phyloP scores from a whole-genome alignment of 1,140 invertebrate species.

The Tetragonula clypearis region DNA sequence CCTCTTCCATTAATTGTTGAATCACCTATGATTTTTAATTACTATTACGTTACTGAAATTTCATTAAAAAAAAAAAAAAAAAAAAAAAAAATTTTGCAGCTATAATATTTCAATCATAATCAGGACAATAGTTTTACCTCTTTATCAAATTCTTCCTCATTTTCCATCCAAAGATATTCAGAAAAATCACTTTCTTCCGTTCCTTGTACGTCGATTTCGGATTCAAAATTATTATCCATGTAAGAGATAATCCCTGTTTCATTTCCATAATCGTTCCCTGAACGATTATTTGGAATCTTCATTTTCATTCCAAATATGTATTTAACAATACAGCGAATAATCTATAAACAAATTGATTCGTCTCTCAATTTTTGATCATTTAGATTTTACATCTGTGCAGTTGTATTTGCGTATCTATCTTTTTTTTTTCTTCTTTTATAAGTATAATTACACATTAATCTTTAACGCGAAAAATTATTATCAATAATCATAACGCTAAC shows the following conservation, averaged over 20 bases:
- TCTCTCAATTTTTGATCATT: background rate
- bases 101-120: too few species aligned
- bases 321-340: constrained; percentile 18
- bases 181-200: constrained; percentile 88
- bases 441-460: background rate
- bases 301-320: constrained; percentile 81
- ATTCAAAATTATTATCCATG: constrained; percentile 77
- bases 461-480: background rate
- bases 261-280: constrained; percentile 82
- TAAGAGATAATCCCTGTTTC: constrained; percentile 81
- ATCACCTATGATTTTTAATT: constrained; percentile 84
- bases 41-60: background rate
- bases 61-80: constrained; percentile 4
- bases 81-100: background rate
- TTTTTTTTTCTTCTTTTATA: background rate
- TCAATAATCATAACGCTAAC: too few species aligned
- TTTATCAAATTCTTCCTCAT: constrained; percentile 94
- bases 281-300: constrained; percentile 82
- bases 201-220: constrained; percentile 82
- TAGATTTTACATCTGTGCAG: background rate
- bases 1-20: constrained; percentile 92
- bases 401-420: too few species aligned
- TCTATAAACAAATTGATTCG: constrained; percentile 12
- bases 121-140: constrained; percentile 80
- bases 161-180: constrained; percentile 96